Evolutionary conservation across 2,888 invertebrate species (phyloP).

Genomic region (Agrochola litura): DNA sequence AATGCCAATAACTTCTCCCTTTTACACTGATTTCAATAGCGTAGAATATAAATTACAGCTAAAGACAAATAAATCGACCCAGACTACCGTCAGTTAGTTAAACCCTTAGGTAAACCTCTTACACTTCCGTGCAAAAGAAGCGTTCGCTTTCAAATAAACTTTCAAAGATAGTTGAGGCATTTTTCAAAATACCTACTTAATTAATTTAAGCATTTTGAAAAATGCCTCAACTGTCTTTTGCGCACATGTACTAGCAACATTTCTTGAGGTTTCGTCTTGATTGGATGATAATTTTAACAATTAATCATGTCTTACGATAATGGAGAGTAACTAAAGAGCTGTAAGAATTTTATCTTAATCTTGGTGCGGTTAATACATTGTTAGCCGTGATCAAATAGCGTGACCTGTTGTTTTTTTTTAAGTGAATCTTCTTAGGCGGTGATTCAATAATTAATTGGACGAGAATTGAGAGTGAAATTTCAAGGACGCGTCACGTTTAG

Average conservation of each 20-base stretch:
- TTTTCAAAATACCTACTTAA: no score
- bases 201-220: no score
- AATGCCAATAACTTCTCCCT: constrained; percentile 24
- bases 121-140: constrained; percentile 36
- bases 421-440: not conserved
- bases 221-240: not conserved
- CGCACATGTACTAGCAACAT: not conserved
- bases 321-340: not conserved
- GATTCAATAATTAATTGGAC: not conserved
- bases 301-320: not conserved
- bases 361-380: not conserved
- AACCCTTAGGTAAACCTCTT: constrained; percentile 49
- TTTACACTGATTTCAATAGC: constrained; percentile 38
- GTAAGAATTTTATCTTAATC: not conserved
- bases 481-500: no score
- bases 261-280: not conserved
- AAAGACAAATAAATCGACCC: constrained; percentile 69
- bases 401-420: not conserved
- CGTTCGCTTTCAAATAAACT: not conserved
- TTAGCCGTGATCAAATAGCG: not conserved
- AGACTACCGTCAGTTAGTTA: constrained; percentile 54
- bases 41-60: constrained; percentile 58
- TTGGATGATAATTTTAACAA: not conserved
- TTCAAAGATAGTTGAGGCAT: no score
- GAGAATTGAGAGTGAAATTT: not conserved